Percentiles rank a stretch among this genome's conserved stretches.
These are phyloP conservation scores for Ammodytes dubius DNA, from an alignment of 2,113 vertebrate species.

Conservation along the genomic window DNA sequence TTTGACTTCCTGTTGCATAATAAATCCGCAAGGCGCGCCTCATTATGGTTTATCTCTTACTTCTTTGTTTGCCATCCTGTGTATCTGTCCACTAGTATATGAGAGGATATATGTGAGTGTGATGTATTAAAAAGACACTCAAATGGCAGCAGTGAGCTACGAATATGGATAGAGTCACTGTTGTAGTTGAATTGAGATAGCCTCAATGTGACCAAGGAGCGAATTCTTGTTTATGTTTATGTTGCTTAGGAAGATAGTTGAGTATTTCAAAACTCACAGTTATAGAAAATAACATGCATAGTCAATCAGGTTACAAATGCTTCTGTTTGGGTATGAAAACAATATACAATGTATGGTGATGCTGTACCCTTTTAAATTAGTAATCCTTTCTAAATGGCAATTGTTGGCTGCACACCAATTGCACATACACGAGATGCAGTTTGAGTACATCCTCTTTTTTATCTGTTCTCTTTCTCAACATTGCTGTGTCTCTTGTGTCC, in stretches of 20 bases:
- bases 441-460: constrained; percentile 7
- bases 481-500: not conserved
- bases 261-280: not conserved
- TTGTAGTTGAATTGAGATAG: not conserved
- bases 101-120: not conserved
- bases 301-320: constrained; percentile 24
- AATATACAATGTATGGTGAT: not conserved
- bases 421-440: not conserved
- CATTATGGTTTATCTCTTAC: not conserved
- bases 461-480: not conserved
- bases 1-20: not conserved
- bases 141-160: not conserved
- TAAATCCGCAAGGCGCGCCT: not conserved
- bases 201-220: not conserved
- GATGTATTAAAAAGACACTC: not conserved
- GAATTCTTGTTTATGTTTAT: not conserved
- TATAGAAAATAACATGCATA: not conserved
- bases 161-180: constrained; percentile 5
- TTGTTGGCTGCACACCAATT: constrained; percentile 1
- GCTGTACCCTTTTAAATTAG: not conserved
- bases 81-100: not conserved
- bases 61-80: not conserved
- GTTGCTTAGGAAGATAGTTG: not conserved
- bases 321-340: constrained; percentile 39
- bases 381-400: constrained; percentile 17